Percentiles rank a stretch among this genome's conserved stretches.
phyloP scores from a whole-genome alignment of 2,113 vertebrate species.

The Platysteira castanea region DNA sequence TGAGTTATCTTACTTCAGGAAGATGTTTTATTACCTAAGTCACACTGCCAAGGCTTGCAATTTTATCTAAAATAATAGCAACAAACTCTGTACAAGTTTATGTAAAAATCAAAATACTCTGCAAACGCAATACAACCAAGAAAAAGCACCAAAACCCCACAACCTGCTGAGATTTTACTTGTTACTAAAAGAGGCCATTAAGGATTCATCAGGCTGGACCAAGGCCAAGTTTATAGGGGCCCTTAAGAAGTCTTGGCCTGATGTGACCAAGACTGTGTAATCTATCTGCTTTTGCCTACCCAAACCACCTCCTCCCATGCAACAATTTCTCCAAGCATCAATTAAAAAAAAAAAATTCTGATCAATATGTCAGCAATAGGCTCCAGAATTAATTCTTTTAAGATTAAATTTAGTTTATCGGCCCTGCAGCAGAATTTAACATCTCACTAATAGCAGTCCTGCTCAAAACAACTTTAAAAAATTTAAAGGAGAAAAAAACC shows the following conservation, averaged over 20 bases:
- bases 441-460: not conserved
- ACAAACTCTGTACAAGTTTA: not conserved
- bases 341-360: not conserved
- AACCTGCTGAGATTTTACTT: not conserved
- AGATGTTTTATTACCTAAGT: not conserved
- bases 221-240: not conserved
- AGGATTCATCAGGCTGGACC: not conserved
- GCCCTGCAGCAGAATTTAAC: not conserved
- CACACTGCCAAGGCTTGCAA: not conserved
- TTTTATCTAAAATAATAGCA: not conserved
- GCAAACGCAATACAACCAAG: not conserved
- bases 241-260: not conserved
- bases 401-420: not conserved
- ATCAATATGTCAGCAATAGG: not conserved
- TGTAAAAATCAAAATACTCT: not conserved
- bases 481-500: too few relatives aligned
- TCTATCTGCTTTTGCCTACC: not conserved
- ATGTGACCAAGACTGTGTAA: not conserved
- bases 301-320: not conserved
- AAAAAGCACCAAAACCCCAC: not conserved
- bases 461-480: not conserved
- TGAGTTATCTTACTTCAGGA: not conserved
- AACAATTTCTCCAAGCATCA: not conserved
- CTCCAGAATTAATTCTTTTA: not conserved
- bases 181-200: not conserved